Percentiles rank a stretch among this genome's conserved stretches.
These are phyloP conservation scores for Plectropomus leopardus DNA, from an alignment of 2,113 vertebrate genomes.

Conservation along the genomic window DNA sequence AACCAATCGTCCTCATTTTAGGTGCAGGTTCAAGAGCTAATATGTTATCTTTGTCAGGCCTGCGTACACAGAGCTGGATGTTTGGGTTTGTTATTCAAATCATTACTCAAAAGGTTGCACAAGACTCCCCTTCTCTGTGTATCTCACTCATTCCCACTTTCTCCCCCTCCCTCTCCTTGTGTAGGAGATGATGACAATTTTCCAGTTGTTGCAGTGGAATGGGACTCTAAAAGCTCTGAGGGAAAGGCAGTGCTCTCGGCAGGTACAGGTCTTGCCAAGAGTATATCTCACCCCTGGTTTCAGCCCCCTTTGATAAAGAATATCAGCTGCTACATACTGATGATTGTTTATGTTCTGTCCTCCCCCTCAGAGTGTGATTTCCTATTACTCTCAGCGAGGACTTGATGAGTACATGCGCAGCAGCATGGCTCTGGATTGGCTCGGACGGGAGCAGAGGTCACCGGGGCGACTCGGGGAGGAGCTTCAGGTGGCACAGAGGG, in stretches of 20 bases:
- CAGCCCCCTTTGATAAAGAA: neutral
- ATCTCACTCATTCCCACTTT: neutral
- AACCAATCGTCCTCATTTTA: slow-evolving; percentile 46
- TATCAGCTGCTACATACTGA: neutral
- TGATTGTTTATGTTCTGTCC: neutral
- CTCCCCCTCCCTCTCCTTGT: slow-evolving; percentile 34
- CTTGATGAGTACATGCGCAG: slow-evolving; percentile 79
- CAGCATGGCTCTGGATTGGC: slow-evolving; percentile 83
- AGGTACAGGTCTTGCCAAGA: slow-evolving; percentile 78
- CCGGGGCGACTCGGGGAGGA: slow-evolving; percentile 70
- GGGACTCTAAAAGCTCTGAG: slow-evolving; percentile 89
- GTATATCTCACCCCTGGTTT: neutral
- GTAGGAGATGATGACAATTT: slow-evolving; percentile 92
- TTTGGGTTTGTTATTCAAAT: slow-evolving; percentile 27
- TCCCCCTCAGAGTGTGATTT: slow-evolving; percentile 76
- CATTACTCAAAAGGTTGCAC: neutral
- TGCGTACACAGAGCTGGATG: slow-evolving; percentile 11
- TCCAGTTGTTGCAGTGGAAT: slow-evolving; percentile 92
- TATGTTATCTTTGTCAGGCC: slow-evolving; percentile 36
- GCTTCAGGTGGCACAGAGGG: slow-evolving; percentile 75
- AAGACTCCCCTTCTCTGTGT: slow-evolving; percentile 8
- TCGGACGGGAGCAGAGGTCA: slow-evolving; percentile 72
- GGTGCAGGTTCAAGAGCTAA: slow-evolving; percentile 19
- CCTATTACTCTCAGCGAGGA: slow-evolving; percentile 74
- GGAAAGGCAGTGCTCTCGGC: slow-evolving; percentile 88